These are phyloP conservation scores for Diceros bicornis DNA, from an alignment of 2,797 vertebrate species.

Conservation along the genomic window DNA sequence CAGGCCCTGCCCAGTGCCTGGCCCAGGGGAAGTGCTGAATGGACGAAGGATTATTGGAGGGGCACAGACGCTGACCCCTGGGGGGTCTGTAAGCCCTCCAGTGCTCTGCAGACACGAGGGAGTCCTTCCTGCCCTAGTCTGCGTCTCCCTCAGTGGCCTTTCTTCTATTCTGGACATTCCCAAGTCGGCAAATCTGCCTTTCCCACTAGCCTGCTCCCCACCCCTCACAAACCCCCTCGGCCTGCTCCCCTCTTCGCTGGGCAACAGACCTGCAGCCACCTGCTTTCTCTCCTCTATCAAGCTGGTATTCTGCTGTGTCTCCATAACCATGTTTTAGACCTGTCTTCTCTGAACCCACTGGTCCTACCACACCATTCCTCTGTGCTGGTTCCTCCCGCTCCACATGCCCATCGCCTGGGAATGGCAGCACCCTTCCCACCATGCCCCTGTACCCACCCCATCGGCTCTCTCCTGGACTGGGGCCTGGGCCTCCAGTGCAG, in stretches of 20 bases:
- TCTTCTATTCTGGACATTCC: not conserved
- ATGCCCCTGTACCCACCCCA: not conserved
- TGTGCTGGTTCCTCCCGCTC: not conserved
- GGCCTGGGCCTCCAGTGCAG: fast-evolving
- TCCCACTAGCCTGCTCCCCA: not conserved
- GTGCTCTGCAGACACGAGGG: not conserved
- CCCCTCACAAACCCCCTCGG: not conserved
- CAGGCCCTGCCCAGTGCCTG: not conserved
- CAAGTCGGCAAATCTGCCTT: not conserved
- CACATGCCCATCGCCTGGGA: fast-evolving
- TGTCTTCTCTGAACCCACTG: fast-evolving
- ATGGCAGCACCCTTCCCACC: not conserved
- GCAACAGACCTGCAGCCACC: fast-evolving
- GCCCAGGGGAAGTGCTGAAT: not conserved
- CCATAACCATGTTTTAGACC: no score
- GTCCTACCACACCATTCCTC: not conserved
- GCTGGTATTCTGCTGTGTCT: not conserved
- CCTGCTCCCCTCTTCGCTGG: no score
- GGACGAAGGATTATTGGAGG: not conserved
- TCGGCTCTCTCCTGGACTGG: no score
- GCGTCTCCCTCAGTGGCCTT: no score
- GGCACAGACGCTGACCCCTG: not conserved
- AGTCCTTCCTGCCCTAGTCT: not conserved
- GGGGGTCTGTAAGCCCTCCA: not conserved
- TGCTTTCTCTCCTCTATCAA: not conserved